A percentile compares a stretch with the other conserved stretches of the same genome.
Conservation (phyloP, 2,888 invertebrate genomes). For the Bembecia ichneumoniformis region DNA sequence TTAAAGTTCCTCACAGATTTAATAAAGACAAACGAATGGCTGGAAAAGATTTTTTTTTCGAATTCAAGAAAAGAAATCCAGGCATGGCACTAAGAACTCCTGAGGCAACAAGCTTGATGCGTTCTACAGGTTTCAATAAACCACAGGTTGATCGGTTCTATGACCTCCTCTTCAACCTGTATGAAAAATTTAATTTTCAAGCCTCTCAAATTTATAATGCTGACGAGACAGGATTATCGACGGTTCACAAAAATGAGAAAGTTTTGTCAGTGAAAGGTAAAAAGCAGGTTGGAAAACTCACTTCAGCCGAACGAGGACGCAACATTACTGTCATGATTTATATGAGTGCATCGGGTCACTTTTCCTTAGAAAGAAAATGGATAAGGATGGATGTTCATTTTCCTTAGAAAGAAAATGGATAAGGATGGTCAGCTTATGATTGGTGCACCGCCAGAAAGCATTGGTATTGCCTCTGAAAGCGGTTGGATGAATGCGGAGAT, state of each 20-base stretch:
- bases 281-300: slow-evolving; percentile 9
- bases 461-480: neutral
- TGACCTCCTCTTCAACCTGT: slow-evolving; percentile 4
- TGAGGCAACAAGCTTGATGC: slow-evolving; percentile 6
- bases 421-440: slow-evolving; percentile 9
- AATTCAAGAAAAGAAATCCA: slow-evolving; percentile 7
- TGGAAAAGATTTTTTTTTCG: slow-evolving; percentile 2
- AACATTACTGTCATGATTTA: slow-evolving; percentile 2
- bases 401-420: slow-evolving; percentile 9
- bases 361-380: slow-evolving; percentile 9
- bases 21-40: too few species aligned
- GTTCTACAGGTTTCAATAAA: slow-evolving; percentile 7
- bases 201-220: slow-evolving; percentile 6
- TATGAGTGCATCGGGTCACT: slow-evolving; percentile 4
- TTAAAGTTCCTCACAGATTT: slow-evolving; percentile 6
- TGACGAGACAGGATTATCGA: slow-evolving; percentile 7
- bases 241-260: slow-evolving; percentile 6
- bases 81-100: slow-evolving; percentile 6
- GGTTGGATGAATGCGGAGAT: slow-evolving; percentile 15
- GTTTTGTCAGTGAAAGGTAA: slow-evolving; percentile 6
- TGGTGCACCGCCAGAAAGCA: slow-evolving; percentile 7
- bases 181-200: slow-evolving; percentile 5
- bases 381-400: slow-evolving; percentile 10
- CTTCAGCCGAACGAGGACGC: slow-evolving; percentile 7
- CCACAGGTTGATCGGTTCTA: slow-evolving; percentile 8